These are phyloP conservation scores for Sinocyclocheilus anshuiensis DNA, from an alignment of 2,113 vertebrate genomes.

Conservation along the genomic window DNA sequence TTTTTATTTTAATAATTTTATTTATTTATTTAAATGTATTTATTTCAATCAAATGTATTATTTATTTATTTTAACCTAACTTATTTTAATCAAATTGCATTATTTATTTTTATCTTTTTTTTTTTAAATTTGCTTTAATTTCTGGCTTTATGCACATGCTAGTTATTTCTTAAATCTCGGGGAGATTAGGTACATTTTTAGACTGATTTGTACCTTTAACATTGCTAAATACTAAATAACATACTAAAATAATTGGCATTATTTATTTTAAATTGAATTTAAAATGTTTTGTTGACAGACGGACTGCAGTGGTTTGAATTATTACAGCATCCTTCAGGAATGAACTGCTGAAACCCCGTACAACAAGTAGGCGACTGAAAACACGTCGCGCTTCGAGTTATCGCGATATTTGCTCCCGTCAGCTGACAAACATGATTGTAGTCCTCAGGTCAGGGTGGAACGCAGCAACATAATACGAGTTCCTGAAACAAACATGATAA, in stretches of 20 bases:
- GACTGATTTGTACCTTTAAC: background rate
- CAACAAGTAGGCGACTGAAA: background rate
- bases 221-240: too few species aligned
- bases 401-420: conserved; percentile 18
- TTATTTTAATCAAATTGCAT: too few species aligned
- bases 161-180: background rate
- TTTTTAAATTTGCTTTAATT: background rate
- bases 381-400: background rate
- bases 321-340: background rate
- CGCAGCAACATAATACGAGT: background rate
- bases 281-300: background rate
- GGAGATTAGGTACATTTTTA: background rate
- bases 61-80: background rate
- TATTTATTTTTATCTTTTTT: too few species aligned
- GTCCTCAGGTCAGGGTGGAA: background rate
- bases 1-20: background rate
- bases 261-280: background rate
- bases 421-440: conserved; percentile 27
- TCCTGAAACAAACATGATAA: conserved; percentile 39
- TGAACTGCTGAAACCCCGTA: background rate
- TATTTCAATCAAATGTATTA: background rate
- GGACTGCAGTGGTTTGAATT: background rate
- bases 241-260: background rate
- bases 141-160: background rate
- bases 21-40: background rate